phyloP scores from a whole-genome alignment of 2,113 vertebrate genomes.

The Micronisus gabar region DNA sequence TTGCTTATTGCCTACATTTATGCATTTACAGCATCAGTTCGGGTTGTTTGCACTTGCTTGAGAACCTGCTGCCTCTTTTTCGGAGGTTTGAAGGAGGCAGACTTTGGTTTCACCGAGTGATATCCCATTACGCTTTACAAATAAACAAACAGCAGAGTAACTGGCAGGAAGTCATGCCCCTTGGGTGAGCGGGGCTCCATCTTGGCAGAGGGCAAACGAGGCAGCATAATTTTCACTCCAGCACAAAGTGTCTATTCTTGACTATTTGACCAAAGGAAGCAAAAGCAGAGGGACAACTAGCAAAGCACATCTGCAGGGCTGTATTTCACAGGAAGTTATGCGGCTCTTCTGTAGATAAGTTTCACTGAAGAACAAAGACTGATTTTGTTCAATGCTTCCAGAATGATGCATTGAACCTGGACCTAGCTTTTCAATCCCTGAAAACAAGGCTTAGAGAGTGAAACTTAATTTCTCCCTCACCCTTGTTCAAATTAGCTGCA shows the following conservation, averaged over 20 bases:
- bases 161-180: conserved; percentile 54
- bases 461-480: neutral
- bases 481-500: neutral
- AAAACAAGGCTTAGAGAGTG: conserved; percentile 35
- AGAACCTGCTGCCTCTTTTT: conserved; percentile 1
- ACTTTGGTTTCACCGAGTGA: neutral
- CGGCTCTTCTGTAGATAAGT: conserved; percentile 73
- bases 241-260: conserved; percentile 79
- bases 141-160: conserved; percentile 55
- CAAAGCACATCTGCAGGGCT: conserved; percentile 66
- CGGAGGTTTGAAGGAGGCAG: neutral
- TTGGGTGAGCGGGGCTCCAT: conserved; percentile 8
- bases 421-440: conserved; percentile 44
- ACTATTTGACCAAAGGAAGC: conserved; percentile 50
- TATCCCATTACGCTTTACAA: conserved; percentile 19
- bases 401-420: conserved; percentile 70
- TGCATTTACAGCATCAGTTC: neutral
- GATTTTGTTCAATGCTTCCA: conserved; percentile 66
- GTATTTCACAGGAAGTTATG: conserved; percentile 72
- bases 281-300: conserved; percentile 12
- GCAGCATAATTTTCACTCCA: conserved; percentile 64
- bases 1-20: neutral
- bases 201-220: conserved; percentile 36
- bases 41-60: neutral
- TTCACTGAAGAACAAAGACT: conserved; percentile 74